These are phyloP conservation scores for Babylonia areolata DNA, from an alignment of 1,140 invertebrate genomes.

Conservation along the genomic window DNA sequence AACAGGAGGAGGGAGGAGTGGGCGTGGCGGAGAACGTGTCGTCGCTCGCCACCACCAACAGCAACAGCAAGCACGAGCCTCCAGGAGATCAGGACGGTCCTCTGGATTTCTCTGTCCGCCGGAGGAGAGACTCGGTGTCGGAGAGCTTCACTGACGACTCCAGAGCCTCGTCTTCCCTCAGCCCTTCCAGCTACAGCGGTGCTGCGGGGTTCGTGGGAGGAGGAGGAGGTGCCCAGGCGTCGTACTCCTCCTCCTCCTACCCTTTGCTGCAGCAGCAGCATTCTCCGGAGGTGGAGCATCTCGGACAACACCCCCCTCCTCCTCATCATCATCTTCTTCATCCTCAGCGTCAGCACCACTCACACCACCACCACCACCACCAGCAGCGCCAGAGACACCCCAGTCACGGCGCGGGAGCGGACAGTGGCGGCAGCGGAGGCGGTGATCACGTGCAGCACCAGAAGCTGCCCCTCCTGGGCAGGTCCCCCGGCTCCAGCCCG, in stretches of 20 bases:
- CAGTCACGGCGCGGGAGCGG: background rate
- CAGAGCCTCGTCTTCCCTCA: conserved; percentile 35
- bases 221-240: background rate
- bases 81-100: conserved; percentile 53
- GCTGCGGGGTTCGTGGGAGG: background rate
- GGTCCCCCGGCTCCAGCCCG: conserved; percentile 7
- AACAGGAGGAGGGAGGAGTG: too few relatives aligned
- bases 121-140: conserved; percentile 38
- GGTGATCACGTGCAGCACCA: too few relatives aligned
- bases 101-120: conserved; percentile 57
- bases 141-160: conserved; percentile 50
- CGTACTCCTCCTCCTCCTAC: background rate
- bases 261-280: too few relatives aligned
- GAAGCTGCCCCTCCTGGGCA: background rate
- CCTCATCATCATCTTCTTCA: background rate
- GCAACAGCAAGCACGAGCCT: background rate
- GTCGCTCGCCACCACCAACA: too few relatives aligned
- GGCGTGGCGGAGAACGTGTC: too few relatives aligned
- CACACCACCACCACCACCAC: background rate
- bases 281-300: background rate
- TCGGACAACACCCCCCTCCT: background rate
- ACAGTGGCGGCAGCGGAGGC: too few relatives aligned
- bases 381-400: background rate
- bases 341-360: background rate
- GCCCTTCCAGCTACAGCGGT: conserved; percentile 21